These are phyloP conservation scores for Antrozous pallidus DNA, from an alignment of 2,797 vertebrate genomes.

Conservation along the genomic window DNA sequence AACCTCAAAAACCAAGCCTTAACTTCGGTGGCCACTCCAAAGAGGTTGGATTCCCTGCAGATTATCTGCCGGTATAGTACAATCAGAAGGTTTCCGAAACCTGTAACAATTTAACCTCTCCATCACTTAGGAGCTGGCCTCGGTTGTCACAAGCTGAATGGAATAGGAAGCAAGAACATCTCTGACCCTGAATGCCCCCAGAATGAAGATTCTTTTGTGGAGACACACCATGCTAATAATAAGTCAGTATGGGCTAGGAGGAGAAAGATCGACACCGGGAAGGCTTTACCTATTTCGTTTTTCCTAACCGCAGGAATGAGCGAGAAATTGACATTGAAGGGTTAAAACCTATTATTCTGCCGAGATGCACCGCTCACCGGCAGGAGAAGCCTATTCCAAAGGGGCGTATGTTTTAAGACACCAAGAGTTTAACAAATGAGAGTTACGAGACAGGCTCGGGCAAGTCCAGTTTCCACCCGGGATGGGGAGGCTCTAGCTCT, in stretches of 20 bases:
- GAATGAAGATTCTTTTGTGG: neutral
- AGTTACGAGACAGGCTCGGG: constrained; percentile 19
- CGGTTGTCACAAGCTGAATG: neutral
- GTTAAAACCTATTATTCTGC: neutral
- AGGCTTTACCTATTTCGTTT: neutral
- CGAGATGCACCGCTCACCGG: neutral
- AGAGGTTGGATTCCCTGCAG: neutral
- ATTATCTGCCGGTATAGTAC: neutral
- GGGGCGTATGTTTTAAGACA: neutral
- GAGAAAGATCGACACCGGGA: neutral
- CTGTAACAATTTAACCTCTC: neutral
- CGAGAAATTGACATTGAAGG: neutral
- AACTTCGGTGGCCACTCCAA: neutral
- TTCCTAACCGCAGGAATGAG: neutral
- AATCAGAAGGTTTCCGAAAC: neutral
- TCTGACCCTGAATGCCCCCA: neutral
- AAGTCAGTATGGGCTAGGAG: neutral
- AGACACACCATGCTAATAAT: neutral
- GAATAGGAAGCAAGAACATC: neutral
- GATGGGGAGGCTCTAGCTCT: neutral
- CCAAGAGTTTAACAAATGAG: neutral
- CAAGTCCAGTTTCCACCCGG: neutral
- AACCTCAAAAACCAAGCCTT: constrained; percentile 23
- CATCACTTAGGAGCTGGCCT: neutral
- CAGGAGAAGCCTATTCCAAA: neutral